These are phyloP conservation scores for Zoanthus gigantus DNA, from an alignment of 92 coral and sea anemone species.

Conservation along the genomic window DNA sequence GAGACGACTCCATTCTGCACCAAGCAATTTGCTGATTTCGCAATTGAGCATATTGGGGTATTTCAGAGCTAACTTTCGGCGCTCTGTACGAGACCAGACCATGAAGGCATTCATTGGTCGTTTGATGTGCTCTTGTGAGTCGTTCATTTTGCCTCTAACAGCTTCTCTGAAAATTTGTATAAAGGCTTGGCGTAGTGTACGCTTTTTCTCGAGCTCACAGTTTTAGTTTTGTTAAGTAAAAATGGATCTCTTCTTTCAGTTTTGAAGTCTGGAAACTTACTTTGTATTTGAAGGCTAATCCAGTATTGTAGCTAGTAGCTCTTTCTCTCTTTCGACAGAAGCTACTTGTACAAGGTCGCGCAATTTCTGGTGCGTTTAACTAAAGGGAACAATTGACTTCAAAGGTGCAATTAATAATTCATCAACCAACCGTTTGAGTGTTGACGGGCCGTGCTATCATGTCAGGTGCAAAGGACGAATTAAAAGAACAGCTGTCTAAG, in stretches of 20 bases:
- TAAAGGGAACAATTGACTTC: constrained; percentile 38
- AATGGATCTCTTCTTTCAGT: background rate
- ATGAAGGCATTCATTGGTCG: constrained; percentile 94
- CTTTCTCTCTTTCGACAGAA: constrained; percentile 17
- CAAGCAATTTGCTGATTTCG: constrained; percentile 91
- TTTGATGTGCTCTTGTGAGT: constrained; percentile 75
- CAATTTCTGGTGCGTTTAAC: constrained; percentile 34
- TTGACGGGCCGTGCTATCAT: constrained; percentile 30
- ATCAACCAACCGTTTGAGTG: constrained; percentile 31
- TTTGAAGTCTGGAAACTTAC: background rate
- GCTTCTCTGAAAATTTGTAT: background rate
- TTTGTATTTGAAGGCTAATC: background rate
- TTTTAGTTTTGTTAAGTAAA: background rate
- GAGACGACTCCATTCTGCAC: constrained; percentile 94
- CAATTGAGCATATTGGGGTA: constrained; percentile 96
- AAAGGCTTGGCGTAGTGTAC: background rate
- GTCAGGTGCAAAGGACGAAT: constrained; percentile 37
- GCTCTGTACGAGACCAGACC: constrained; percentile 95
- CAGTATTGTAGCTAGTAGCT: constrained; percentile 2
- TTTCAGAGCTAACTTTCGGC: constrained; percentile 89
- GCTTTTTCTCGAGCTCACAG: background rate
- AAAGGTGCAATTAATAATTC: constrained; percentile 31
- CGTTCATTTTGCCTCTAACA: constrained; percentile 27
- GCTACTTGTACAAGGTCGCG: constrained; percentile 40
- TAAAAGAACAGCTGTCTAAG: constrained; percentile 37